A percentile compares a stretch with the other conserved stretches of the same genome.
Conservation (phyloP, 2,888 invertebrate species). For the Vesta saturnalis region DNA sequence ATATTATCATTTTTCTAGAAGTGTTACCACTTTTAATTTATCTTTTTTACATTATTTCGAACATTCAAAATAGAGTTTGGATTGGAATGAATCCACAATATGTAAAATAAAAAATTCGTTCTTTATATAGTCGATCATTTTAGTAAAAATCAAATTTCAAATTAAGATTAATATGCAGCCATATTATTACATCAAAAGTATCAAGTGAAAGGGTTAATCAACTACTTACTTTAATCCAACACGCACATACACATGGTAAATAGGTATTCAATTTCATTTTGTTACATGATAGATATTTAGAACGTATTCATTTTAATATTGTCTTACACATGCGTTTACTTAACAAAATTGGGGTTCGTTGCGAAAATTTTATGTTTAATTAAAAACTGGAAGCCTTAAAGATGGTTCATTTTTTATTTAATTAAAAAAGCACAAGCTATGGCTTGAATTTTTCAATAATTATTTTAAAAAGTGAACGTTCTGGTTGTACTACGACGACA, state of each 20-base stretch:
- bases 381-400: slow-evolving; percentile 2
- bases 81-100: not conserved
- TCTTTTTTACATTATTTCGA: too few relatives aligned
- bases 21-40: too few relatives aligned
- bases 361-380: not conserved
- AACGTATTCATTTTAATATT: slow-evolving; percentile 25
- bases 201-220: slow-evolving; percentile 36
- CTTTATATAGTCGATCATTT: not conserved
- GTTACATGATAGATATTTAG: slow-evolving; percentile 28
- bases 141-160: not conserved
- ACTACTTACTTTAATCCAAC: slow-evolving; percentile 28
- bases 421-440: too few relatives aligned
- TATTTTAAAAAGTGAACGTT: too few relatives aligned
- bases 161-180: slow-evolving; percentile 23
- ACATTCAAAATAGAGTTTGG: too few relatives aligned
- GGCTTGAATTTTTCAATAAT: too few relatives aligned
- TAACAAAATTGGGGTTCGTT: slow-evolving; percentile 22
- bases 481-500: too few relatives aligned
- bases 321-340: slow-evolving; percentile 21
- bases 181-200: slow-evolving; percentile 24
- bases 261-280: slow-evolving; percentile 31
- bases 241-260: slow-evolving; percentile 32
- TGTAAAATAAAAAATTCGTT: not conserved
- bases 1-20: too few relatives aligned
- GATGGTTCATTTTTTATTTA: too few relatives aligned